Evolutionary conservation across 1,140 invertebrate genomes (phyloP).

Genomic region (Wasmannia auropunctata): DNA sequence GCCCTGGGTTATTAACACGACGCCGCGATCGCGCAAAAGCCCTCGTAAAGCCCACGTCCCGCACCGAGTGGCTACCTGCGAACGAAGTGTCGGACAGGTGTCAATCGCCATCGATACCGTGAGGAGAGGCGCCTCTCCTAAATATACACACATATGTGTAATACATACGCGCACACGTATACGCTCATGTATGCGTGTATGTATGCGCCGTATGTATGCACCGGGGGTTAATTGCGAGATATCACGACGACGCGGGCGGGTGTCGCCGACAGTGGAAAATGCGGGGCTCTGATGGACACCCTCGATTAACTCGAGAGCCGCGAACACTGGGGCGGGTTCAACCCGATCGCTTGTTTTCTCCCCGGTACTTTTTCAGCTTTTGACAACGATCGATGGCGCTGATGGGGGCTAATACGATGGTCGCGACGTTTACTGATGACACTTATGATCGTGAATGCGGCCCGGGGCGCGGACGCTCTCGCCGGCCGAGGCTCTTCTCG

Average conservation of each 20-base stretch:
- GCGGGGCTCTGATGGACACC: slow-evolving; percentile 37
- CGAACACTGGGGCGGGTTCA: slow-evolving; percentile 34
- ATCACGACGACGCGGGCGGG: slow-evolving; percentile 34
- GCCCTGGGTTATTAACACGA: slow-evolving; percentile 59
- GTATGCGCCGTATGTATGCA: neutral
- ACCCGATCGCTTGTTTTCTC: slow-evolving; percentile 39
- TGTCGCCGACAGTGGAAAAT: slow-evolving; percentile 56
- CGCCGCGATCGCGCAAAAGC: slow-evolving; percentile 50
- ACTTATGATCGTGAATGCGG: slow-evolving; percentile 48
- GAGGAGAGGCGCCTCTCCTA: neutral
- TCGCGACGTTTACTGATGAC: slow-evolving; percentile 54
- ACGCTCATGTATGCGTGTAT: too few species aligned
- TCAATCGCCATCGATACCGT: slow-evolving; percentile 50
- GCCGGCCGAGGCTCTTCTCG: neutral
- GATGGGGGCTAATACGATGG: slow-evolving; percentile 48
- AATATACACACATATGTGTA: neutral
- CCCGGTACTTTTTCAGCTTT: slow-evolving; percentile 28
- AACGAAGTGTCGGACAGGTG: slow-evolving; percentile 62
- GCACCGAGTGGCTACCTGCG: slow-evolving; percentile 60
- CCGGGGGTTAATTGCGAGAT: slow-evolving; percentile 60
- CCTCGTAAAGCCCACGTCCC: slow-evolving; percentile 51
- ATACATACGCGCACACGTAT: neutral
- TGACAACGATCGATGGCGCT: slow-evolving; percentile 45
- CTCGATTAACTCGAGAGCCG: slow-evolving; percentile 66
- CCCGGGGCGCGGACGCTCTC: neutral